Conservation (phyloP, 2,797 vertebrate species). For the Rhinogobio ventralis region DNA sequence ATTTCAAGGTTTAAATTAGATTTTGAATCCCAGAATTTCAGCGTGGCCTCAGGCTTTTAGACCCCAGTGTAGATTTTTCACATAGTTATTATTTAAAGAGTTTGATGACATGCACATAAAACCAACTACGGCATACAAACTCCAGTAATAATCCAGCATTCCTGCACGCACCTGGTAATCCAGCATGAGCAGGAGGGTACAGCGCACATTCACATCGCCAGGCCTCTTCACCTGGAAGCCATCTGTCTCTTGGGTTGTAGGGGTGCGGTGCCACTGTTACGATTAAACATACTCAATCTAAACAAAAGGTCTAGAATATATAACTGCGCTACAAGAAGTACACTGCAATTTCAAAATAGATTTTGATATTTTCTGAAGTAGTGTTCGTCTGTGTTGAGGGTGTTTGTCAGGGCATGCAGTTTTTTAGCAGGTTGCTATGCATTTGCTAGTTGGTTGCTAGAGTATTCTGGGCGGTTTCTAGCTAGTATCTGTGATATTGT, state of each 20-base stretch:
- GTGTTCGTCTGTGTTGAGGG: neutral
- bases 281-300: constrained; percentile 23
- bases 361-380: neutral
- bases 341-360: neutral
- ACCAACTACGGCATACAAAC: neutral
- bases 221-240: constrained; percentile 99
- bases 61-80: neutral
- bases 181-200: constrained; percentile 96
- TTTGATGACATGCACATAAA: neutral
- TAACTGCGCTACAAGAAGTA: neutral
- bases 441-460: constrained; percentile 9
- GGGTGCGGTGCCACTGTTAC: constrained; percentile 93
- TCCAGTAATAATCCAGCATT: neutral
- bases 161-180: constrained; percentile 90
- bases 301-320: neutral
- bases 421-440: constrained; percentile 15
- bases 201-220: constrained; percentile 94
- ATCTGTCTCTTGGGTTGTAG: constrained; percentile 96
- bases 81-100: neutral
- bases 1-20: neutral
- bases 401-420: neutral
- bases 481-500: neutral
- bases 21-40: neutral
- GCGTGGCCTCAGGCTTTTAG: neutral
- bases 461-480: neutral